These are phyloP conservation scores for Meteorus cinctellus DNA, from an alignment of 2,888 invertebrate genomes.

Conservation along the genomic window DNA sequence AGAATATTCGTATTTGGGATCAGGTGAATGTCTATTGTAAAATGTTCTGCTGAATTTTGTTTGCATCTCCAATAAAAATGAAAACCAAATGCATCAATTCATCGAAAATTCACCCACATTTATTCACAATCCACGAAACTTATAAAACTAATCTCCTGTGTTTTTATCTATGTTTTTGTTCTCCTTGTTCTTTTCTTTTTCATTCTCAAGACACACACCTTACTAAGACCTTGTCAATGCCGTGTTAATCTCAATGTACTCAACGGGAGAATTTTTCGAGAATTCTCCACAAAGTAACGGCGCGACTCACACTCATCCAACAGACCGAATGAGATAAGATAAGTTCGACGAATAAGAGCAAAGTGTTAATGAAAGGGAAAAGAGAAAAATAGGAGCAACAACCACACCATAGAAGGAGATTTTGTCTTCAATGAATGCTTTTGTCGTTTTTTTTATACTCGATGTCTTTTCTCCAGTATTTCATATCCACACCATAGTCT, in stretches of 20 bases:
- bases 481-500: background rate
- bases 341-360: conserved; percentile 20
- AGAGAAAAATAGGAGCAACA: background rate
- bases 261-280: conserved; percentile 4
- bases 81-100: background rate
- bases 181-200: background rate
- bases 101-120: background rate
- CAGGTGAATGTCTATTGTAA: background rate
- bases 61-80: background rate
- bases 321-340: conserved; percentile 16
- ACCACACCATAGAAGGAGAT: background rate
- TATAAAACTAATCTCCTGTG: background rate
- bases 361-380: conserved; percentile 21
- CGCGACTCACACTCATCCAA: background rate
- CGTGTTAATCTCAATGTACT: conserved; percentile 1
- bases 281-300: conserved; percentile 19
- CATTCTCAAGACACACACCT: background rate
- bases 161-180: background rate
- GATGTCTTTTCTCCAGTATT: background rate
- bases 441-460: conserved; percentile 3
- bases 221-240: background rate
- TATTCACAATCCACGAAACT: conserved; percentile 24
- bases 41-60: background rate
- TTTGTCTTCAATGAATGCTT: background rate
- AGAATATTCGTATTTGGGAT: no score